Percentiles rank a stretch among this genome's conserved stretches.
Evolutionary conservation across 2,113 vertebrate species (phyloP).

Genomic region (Arizona elegans): DNA sequence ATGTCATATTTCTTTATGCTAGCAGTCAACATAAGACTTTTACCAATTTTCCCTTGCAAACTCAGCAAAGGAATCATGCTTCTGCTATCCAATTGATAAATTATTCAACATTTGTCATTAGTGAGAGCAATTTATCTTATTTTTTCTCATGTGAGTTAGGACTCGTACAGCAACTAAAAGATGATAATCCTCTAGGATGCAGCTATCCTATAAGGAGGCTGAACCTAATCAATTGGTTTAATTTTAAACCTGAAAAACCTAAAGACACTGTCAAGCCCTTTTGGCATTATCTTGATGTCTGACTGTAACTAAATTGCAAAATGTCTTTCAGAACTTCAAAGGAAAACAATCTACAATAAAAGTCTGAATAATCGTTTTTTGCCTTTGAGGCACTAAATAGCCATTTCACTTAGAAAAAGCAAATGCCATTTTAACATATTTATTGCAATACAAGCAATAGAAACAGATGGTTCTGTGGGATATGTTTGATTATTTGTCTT

Average conservation of each 20-base stretch:
- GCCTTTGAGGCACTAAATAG: background rate
- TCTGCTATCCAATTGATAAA: slow-evolving; percentile 13
- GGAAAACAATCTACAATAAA: background rate
- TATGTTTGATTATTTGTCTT: background rate
- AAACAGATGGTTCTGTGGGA: background rate
- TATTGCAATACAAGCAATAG: background rate
- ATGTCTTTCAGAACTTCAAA: slow-evolving; percentile 3
- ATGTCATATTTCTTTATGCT: slow-evolving; percentile 32
- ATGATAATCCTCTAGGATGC: background rate
- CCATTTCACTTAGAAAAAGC: background rate
- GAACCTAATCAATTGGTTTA: background rate
- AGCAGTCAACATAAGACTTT: slow-evolving; percentile 1
- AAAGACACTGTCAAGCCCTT: slow-evolving; percentile 3
- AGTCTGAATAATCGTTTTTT: background rate
- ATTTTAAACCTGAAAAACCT: slow-evolving; percentile 9
- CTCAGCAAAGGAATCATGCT: slow-evolving; percentile 31
- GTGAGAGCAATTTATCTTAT: background rate
- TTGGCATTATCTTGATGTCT: background rate
- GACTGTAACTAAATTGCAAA: slow-evolving; percentile 8
- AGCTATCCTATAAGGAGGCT: background rate
- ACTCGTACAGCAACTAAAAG: background rate
- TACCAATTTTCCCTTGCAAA: slow-evolving; percentile 15
- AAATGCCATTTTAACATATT: background rate
- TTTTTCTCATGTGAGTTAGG: slow-evolving; percentile 9
- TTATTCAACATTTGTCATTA: slow-evolving; percentile 3